A percentile compares a stretch with the other conserved stretches of the same genome.
These are phyloP conservation scores for Blera fallax DNA, from an alignment of 2,888 invertebrate genomes.

Conservation along the genomic window DNA sequence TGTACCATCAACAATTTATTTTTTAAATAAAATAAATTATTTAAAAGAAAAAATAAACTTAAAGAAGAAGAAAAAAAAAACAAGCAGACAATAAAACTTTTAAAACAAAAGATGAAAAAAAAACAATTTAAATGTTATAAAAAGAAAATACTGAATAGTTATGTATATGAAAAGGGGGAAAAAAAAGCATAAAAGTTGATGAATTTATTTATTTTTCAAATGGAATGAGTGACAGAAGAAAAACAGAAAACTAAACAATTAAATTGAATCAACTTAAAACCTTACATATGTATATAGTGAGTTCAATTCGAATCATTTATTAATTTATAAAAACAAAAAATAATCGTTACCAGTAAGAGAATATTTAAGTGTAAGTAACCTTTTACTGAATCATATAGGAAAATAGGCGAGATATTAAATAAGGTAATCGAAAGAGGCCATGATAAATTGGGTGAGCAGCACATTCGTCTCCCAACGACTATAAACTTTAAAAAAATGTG, in stretches of 20 bases:
- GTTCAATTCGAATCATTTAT: conserved; percentile 62
- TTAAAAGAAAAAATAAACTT: conserved; percentile 47
- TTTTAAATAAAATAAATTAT: neutral
- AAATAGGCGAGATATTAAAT: conserved; percentile 32
- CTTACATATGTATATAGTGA: conserved; percentile 63
- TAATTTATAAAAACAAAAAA: conserved; percentile 38
- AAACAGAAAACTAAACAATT: conserved; percentile 25
- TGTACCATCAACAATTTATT: conserved; percentile 48
- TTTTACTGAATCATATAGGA: conserved; percentile 58
- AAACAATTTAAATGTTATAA: conserved; percentile 29
- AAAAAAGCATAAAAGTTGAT: conserved; percentile 31
- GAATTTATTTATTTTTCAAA: conserved; percentile 66
- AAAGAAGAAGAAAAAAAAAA: conserved; percentile 56
- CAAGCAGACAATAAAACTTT: conserved; percentile 64
- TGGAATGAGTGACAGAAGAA: conserved; percentile 40
- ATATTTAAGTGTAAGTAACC: conserved; percentile 36
- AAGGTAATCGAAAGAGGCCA: conserved; percentile 20
- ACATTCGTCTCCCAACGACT: conserved; percentile 48
- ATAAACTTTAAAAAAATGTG: conserved; percentile 28
- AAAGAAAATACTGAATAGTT: neutral
- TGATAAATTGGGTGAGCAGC: conserved; percentile 15
- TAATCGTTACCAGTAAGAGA: conserved; percentile 56
- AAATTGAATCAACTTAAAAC: conserved; percentile 41
- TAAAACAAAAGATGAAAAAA: conserved; percentile 33
- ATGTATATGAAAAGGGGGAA: conserved; percentile 21